phyloP scores from a whole-genome alignment of 2,113 vertebrate species.

The Numida meleagris region DNA sequence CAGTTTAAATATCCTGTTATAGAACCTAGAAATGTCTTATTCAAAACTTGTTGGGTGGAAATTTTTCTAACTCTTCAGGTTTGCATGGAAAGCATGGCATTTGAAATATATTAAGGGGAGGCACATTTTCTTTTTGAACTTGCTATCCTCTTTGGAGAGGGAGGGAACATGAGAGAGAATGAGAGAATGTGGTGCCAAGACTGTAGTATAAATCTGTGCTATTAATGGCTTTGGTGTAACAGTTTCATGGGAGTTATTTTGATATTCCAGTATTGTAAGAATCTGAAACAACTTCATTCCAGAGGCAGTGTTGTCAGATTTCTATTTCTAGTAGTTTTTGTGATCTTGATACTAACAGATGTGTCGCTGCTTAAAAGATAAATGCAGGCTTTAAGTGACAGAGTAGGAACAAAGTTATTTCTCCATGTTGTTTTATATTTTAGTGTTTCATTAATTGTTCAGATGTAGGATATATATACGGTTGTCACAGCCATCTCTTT shows the following conservation, averaged over 20 bases:
- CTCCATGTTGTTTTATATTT: neutral
- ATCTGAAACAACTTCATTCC: conserved; percentile 66
- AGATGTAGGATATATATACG: neutral
- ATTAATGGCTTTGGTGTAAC: conserved; percentile 68
- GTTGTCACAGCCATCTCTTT: neutral
- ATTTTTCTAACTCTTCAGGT: neutral
- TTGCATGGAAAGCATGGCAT: neutral
- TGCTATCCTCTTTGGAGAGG: neutral
- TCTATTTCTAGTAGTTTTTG: conserved; percentile 57
- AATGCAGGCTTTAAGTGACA: neutral
- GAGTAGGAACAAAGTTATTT: neutral
- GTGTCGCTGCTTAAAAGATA: conserved; percentile 15
- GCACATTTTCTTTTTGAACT: neutral
- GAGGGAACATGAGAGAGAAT: neutral
- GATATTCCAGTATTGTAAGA: conserved; percentile 62
- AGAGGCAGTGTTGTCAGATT: conserved; percentile 45
- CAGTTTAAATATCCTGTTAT: neutral
- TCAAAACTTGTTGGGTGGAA: neutral
- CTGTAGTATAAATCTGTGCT: conserved; percentile 46
- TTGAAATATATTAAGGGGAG: neutral
- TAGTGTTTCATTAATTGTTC: neutral
- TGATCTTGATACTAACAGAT: conserved; percentile 30
- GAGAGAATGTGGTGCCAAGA: conserved; percentile 26
- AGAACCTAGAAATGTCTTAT: neutral
- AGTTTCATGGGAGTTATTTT: conserved; percentile 66